A percentile compares a stretch with the other conserved stretches of the same genome.
phyloP scores from a whole-genome alignment of 2,113 vertebrate species.

The Prunella himalayana region DNA sequence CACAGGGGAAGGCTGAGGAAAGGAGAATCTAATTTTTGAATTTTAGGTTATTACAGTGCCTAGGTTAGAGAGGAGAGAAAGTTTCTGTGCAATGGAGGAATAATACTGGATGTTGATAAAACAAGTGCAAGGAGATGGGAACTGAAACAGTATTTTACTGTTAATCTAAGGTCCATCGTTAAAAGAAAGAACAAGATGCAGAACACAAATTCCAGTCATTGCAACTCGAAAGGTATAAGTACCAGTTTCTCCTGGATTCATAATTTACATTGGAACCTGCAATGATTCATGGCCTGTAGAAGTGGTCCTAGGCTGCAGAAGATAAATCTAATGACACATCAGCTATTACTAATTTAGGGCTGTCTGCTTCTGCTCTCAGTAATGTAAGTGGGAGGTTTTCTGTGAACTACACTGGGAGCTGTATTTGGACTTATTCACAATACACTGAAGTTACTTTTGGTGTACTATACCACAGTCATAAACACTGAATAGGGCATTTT shows the following conservation, averaged over 20 bases:
- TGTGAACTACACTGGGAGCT: neutral
- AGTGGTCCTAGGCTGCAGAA: conserved; percentile 28
- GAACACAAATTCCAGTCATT: neutral
- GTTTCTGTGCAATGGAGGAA: neutral
- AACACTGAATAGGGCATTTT: neutral
- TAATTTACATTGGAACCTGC: conserved; percentile 40
- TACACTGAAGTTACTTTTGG: neutral
- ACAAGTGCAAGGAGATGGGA: neutral
- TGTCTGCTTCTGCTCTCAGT: neutral
- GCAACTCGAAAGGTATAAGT: neutral
- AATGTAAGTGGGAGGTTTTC: neutral
- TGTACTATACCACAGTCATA: neutral
- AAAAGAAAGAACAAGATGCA: neutral
- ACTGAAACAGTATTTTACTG: neutral
- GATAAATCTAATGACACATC: conserved; percentile 54
- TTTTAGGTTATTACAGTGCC: neutral
- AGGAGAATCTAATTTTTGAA: neutral
- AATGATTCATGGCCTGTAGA: conserved; percentile 21
- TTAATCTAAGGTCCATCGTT: neutral
- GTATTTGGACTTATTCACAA: neutral
- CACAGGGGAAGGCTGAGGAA: neutral
- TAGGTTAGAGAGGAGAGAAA: neutral
- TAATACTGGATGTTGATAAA: neutral
- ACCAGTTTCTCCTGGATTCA: conserved; percentile 12
- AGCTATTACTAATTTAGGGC: conserved; percentile 50